Evolutionary conservation across 2,888 invertebrate genomes (phyloP).

Genomic region (Oscheius onirici): DNA sequence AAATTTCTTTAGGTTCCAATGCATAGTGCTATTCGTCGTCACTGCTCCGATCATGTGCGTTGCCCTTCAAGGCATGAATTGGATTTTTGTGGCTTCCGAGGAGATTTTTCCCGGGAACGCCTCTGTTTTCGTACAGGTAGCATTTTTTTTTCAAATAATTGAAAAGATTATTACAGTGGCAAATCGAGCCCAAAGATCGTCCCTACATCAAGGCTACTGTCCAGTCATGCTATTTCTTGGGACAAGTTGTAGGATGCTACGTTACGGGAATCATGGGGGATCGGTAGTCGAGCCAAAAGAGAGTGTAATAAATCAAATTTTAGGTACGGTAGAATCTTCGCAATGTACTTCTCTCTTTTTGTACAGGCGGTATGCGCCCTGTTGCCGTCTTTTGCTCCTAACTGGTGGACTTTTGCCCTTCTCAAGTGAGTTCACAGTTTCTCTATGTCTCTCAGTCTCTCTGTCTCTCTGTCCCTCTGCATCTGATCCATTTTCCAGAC

Average conservation of each 20-base stretch:
- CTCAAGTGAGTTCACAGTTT: not conserved
- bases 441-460: too few species aligned
- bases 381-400: not conserved
- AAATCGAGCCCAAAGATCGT: not conserved
- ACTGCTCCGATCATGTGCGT: slow-evolving; percentile 2
- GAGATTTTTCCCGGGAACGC: not conserved
- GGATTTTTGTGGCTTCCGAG: slow-evolving; percentile 7
- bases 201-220: slow-evolving; percentile 6
- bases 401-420: slow-evolving; percentile 12
- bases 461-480: too few species aligned
- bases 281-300: not conserved
- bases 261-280: slow-evolving; percentile 16
- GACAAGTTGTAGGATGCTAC: slow-evolving; percentile 7
- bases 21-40: not conserved
- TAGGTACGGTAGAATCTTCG: slow-evolving; percentile 3
- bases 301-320: not conserved
- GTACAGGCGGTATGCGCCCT: not conserved
- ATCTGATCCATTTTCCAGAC: not conserved
- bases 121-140: slow-evolving; percentile 6
- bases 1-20: slow-evolving; percentile 3
- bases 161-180: not conserved
- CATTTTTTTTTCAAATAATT: not conserved
- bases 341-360: not conserved
- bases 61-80: slow-evolving; percentile 8
- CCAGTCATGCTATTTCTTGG: slow-evolving; percentile 7